A percentile compares a stretch with the other conserved stretches of the same genome.
These are phyloP conservation scores for Harpagoxenus sublaevis DNA, from an alignment of 2,888 invertebrate species.

Conservation along the genomic window DNA sequence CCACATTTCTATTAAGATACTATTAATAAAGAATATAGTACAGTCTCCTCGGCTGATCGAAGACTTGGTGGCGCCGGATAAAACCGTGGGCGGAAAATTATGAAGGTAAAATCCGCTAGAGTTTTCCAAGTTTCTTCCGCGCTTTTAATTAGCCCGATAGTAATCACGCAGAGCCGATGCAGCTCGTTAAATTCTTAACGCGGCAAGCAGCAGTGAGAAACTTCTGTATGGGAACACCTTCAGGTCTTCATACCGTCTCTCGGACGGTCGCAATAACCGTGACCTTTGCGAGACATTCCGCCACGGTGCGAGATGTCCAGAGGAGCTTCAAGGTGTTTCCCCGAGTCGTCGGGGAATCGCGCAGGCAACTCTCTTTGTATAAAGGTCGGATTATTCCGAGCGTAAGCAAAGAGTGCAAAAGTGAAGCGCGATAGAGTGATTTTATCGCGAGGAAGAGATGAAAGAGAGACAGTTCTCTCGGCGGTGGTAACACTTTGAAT, in stretches of 20 bases:
- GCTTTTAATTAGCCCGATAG: slow-evolving; percentile 16
- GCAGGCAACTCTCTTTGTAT: slow-evolving; percentile 5
- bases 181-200: slow-evolving; percentile 34
- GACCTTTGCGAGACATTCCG: slow-evolving; percentile 28
- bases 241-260: not conserved
- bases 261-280: slow-evolving; percentile 10
- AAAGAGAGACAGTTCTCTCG: not conserved
- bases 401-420: slow-evolving; percentile 19
- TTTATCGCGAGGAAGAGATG: slow-evolving; percentile 31
- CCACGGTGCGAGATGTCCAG: not conserved
- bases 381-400: slow-evolving; percentile 41
- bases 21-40: not conserved
- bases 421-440: slow-evolving; percentile 15
- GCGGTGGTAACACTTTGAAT: slow-evolving; percentile 1
- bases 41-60: not conserved
- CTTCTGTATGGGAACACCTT: not conserved
- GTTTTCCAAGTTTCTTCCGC: not conserved
- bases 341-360: slow-evolving; percentile 2
- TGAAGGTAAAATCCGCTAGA: not conserved
- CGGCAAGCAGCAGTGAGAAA: not conserved
- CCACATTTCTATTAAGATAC: not conserved
- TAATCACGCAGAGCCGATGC: not conserved
- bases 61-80: not conserved
- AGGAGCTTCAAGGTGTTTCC: slow-evolving; percentile 5
- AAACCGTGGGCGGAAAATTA: not conserved